Conservation (phyloP, 2,888 invertebrate genomes). For the Melanostoma scalare region DNA sequence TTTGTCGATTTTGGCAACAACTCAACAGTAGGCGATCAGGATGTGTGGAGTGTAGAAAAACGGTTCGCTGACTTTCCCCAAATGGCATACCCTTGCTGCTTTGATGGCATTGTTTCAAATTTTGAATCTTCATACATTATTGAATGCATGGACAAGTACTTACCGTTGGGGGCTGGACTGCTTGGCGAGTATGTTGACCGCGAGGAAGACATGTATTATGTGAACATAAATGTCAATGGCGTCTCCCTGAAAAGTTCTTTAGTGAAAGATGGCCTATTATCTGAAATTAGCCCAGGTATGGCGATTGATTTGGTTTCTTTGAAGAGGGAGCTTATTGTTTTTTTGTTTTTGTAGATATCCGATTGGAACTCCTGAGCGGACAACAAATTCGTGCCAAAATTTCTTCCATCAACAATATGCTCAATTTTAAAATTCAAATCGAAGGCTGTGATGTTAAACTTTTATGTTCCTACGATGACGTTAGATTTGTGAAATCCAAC, state of each 20-base stretch:
- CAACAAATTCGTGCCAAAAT: constrained; percentile 81
- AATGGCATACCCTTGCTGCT: constrained; percentile 87
- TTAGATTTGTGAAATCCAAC: constrained; percentile 80
- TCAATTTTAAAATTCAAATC: constrained; percentile 80
- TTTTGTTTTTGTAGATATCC: constrained; percentile 75
- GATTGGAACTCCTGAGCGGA: constrained; percentile 78
- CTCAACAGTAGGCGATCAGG: constrained; percentile 85
- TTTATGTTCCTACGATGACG: constrained; percentile 80
- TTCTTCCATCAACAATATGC: constrained; percentile 78
- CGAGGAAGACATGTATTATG: constrained; percentile 77
- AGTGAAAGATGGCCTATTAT: constrained; percentile 77
- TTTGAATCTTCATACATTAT: constrained; percentile 82
- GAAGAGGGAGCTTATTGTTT: neutral
- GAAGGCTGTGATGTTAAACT: constrained; percentile 80
- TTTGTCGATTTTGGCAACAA: constrained; percentile 91
- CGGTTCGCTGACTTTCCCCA: constrained; percentile 86
- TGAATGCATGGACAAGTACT: constrained; percentile 80
- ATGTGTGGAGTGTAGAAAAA: constrained; percentile 88
- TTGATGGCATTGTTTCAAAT: constrained; percentile 85
- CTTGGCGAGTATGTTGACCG: constrained; percentile 78
- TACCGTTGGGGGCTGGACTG: constrained; percentile 78
- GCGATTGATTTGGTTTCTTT: neutral
- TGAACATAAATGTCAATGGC: constrained; percentile 79
- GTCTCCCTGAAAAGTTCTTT: constrained; percentile 77
- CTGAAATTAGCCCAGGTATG: constrained; percentile 76